Conservation (phyloP, 2,888 invertebrate genomes). For the Dicyrtoma fusca region DNA sequence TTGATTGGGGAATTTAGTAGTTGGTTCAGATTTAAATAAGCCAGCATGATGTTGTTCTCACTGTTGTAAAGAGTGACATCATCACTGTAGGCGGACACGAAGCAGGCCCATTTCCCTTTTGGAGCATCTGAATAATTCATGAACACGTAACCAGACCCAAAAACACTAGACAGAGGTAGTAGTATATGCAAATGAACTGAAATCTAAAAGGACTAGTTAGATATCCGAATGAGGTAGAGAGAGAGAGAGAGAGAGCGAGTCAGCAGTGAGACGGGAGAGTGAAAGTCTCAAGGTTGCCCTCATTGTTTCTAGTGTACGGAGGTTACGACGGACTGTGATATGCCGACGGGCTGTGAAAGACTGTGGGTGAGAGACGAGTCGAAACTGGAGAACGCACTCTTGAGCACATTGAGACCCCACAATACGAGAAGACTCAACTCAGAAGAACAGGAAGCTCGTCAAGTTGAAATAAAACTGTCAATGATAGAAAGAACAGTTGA, state of each 20-base stretch:
- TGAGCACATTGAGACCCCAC: neutral
- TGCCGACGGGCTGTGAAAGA: constrained; percentile 42
- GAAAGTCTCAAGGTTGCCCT: constrained; percentile 10
- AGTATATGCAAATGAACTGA: neutral
- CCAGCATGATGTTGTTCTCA: no score
- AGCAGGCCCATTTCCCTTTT: no score
- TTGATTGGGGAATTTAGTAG: no score
- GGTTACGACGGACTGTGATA: constrained; percentile 33
- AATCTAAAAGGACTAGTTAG: neutral
- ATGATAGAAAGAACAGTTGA: no score
- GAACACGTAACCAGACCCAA: neutral
- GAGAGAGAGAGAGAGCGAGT: constrained; percentile 12
- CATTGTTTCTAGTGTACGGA: constrained; percentile 29
- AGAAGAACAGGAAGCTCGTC: neutral
- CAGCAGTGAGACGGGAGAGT: neutral
- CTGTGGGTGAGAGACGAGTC: constrained; percentile 32
- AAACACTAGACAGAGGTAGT: constrained; percentile 12
- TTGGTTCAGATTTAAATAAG: no score
- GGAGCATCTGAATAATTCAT: no score
- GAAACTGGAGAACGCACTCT: neutral
- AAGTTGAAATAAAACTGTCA: no score
- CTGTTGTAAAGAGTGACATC: no score
- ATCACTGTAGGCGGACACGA: no score
- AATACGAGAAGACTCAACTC: neutral
- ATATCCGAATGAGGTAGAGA: neutral